These are phyloP conservation scores for Camponotus pennsylvanicus DNA, from an alignment of 1,140 invertebrate genomes.

Conservation along the genomic window DNA sequence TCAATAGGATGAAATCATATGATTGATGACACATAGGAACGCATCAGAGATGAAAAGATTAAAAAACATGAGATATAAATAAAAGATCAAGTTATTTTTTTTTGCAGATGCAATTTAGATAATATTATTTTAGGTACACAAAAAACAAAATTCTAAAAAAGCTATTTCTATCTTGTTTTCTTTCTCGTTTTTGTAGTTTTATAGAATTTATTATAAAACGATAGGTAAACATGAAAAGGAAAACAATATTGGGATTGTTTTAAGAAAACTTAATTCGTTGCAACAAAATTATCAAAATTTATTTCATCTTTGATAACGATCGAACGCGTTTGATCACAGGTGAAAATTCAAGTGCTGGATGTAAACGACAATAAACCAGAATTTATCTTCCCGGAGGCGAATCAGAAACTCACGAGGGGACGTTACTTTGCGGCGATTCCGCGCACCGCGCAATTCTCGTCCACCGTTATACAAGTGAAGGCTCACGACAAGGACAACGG, in stretches of 20 bases:
- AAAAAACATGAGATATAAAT: neutral
- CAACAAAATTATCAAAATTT: neutral
- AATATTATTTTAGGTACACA: neutral
- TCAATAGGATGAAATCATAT: constrained; percentile 1
- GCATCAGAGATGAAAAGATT: neutral
- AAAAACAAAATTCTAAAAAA: neutral
- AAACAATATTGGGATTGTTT: neutral
- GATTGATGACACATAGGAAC: neutral
- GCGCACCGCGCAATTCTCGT: constrained; percentile 90
- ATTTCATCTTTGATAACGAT: neutral
- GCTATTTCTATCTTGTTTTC: neutral
- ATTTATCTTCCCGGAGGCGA: constrained; percentile 90
- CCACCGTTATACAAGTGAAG: constrained; percentile 92
- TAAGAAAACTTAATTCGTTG: neutral
- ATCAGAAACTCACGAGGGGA: constrained; percentile 82
- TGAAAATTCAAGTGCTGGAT: constrained; percentile 94
- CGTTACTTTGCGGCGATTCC: constrained; percentile 92
- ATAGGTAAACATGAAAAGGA: neutral
- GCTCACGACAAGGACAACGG: constrained; percentile 94
- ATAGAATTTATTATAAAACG: constrained; percentile 1
- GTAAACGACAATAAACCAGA: constrained; percentile 95
- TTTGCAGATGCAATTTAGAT: neutral
- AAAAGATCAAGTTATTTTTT: neutral
- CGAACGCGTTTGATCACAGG: constrained; percentile 76
- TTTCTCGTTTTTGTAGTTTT: neutral